A percentile compares a stretch with the other conserved stretches of the same genome.
Evolutionary conservation across 2,888 invertebrate species (phyloP).

Genomic region (Steromphala cineraria): DNA sequence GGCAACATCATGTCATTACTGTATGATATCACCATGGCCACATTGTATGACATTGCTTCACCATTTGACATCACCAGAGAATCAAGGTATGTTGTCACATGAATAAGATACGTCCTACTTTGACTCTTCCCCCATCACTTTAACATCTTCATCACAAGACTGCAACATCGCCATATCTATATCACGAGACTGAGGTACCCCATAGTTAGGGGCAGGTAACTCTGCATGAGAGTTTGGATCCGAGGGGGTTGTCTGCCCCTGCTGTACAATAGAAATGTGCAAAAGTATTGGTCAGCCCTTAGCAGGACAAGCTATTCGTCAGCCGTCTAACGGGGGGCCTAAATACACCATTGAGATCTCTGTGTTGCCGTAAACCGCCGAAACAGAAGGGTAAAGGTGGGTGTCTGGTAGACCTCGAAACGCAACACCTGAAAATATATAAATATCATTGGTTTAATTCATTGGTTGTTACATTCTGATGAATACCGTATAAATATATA

Average conservation of each 20-base stretch:
- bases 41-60: too few relatives aligned
- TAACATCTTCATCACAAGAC: not conserved
- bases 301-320: conserved; percentile 35
- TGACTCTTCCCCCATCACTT: too few relatives aligned
- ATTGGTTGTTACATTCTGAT: too few relatives aligned
- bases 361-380: conserved; percentile 98
- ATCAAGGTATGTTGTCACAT: too few relatives aligned
- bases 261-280: not conserved
- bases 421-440: conserved; percentile 85
- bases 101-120: too few relatives aligned
- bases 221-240: not conserved
- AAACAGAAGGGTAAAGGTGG: conserved; percentile 94
- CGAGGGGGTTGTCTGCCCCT: not conserved
- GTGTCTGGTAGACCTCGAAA: conserved; percentile 96
- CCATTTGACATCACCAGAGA: too few relatives aligned
- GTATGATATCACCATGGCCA: too few relatives aligned
- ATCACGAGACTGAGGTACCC: too few relatives aligned
- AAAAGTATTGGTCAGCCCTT: not conserved
- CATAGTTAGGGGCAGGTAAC: too few relatives aligned
- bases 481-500: too few relatives aligned
- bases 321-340: conserved; percentile 95
- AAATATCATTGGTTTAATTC: conserved; percentile 3
- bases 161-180: not conserved
- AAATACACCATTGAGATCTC: conserved; percentile 99
- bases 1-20: too few relatives aligned